These are phyloP conservation scores for Acridotheres tristis DNA, from an alignment of 2,797 vertebrate species.

Conservation along the genomic window DNA sequence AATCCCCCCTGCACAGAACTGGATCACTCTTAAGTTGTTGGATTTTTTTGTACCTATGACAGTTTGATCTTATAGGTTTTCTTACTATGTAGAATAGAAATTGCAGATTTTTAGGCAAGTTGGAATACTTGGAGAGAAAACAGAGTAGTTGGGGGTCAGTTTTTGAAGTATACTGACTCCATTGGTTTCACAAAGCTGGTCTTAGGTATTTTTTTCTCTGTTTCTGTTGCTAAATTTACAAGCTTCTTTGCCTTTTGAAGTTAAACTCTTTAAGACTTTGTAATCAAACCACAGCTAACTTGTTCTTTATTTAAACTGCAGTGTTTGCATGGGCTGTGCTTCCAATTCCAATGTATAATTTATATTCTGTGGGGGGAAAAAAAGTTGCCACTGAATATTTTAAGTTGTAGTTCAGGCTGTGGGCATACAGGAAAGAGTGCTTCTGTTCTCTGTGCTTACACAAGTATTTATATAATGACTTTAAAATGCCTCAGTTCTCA, in stretches of 20 bases:
- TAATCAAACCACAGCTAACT: neutral
- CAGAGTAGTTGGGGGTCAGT: rapidly evolving
- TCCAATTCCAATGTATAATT: neutral
- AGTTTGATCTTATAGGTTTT: neutral
- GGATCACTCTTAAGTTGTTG: neutral
- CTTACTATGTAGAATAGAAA: neutral
- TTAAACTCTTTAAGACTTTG: neutral
- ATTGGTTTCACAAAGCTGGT: neutral
- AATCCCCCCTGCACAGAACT: neutral
- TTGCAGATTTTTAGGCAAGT: neutral
- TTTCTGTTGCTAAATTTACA: neutral
- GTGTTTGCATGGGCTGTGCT: neutral
- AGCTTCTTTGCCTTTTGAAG: neutral
- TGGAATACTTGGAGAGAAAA: neutral
- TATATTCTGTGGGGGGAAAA: neutral
- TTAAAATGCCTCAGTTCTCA: neutral
- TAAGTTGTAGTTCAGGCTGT: neutral
- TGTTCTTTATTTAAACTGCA: neutral
- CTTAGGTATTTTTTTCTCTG: neutral
- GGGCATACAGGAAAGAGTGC: neutral
- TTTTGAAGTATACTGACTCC: neutral
- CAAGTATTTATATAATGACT: neutral
- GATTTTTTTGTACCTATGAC: neutral
- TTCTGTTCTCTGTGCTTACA: neutral
- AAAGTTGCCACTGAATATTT: neutral